A percentile compares a stretch with the other conserved stretches of the same genome.
These are phyloP conservation scores for Cirrhinus mrigala DNA, from an alignment of 2,797 vertebrate genomes.

Conservation along the genomic window DNA sequence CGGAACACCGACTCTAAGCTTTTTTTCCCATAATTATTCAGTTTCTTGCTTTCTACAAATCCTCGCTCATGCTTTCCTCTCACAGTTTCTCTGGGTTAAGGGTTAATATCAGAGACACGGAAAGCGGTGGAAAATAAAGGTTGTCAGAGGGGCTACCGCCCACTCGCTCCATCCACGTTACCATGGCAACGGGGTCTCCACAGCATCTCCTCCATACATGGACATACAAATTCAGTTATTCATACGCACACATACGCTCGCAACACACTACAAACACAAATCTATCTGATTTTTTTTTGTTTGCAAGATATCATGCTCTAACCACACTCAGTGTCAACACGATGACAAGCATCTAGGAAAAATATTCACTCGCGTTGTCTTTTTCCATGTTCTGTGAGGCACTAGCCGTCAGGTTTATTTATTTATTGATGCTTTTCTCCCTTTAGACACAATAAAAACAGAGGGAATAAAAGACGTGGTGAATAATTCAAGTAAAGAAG, in stretches of 20 bases:
- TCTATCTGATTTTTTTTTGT: constrained; percentile 29
- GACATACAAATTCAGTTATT: constrained; percentile 82
- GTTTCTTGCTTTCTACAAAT: constrained; percentile 29
- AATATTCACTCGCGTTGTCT: constrained; percentile 1
- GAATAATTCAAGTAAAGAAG: constrained; percentile 79
- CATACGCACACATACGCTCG: constrained; percentile 61
- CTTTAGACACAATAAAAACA: constrained; percentile 75
- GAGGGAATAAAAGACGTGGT: constrained; percentile 73
- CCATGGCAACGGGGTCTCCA: constrained; percentile 78
- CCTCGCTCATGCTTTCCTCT: constrained; percentile 32
- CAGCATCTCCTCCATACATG: constrained; percentile 57
- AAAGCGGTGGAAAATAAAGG: constrained; percentile 78
- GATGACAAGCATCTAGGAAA: constrained; percentile 28
- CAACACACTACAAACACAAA: constrained; percentile 5
- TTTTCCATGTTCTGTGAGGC: constrained; percentile 56
- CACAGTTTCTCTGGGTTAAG: constrained; percentile 59
- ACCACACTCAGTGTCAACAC: constrained; percentile 37
- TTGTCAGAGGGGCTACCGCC: constrained; percentile 72
- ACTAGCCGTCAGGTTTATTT: constrained; percentile 71
- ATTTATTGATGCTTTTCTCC: constrained; percentile 80
- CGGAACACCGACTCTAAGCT: constrained; percentile 5
- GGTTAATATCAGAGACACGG: constrained; percentile 71
- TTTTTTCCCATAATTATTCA: constrained; percentile 2
- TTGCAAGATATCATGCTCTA: constrained; percentile 21
- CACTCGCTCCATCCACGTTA: constrained; percentile 73